These are phyloP conservation scores for Aldrovandia affinis DNA, from an alignment of 2,797 vertebrate species.

Conservation along the genomic window DNA sequence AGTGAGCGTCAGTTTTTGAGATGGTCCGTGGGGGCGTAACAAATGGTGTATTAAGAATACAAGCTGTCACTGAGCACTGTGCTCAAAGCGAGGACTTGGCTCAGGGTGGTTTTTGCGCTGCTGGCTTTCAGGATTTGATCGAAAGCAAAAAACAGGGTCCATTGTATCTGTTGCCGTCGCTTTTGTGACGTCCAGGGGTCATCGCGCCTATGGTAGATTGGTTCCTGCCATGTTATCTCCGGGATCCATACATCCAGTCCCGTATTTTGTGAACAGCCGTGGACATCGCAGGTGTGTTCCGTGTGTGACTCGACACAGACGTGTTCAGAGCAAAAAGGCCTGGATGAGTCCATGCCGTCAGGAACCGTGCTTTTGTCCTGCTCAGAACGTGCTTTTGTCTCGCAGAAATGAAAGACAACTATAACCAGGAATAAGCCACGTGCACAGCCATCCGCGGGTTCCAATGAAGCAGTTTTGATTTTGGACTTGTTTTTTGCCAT, in stretches of 20 bases:
- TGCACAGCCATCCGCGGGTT: slow-evolving; percentile 45
- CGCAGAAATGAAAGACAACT: slow-evolving; percentile 42
- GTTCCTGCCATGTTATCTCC: not conserved
- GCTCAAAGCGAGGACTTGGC: not conserved
- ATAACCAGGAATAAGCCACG: slow-evolving; percentile 36
- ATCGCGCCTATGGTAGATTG: not conserved
- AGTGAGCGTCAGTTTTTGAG: not conserved
- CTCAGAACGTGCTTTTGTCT: slow-evolving; percentile 13
- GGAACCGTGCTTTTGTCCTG: not conserved
- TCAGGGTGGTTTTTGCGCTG: not conserved
- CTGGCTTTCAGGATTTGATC: not conserved
- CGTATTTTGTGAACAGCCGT: not conserved
- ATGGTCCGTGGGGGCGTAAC: not conserved
- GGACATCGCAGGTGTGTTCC: not conserved
- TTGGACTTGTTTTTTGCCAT: not conserved
- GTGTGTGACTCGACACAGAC: too few relatives aligned
- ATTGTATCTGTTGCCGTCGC: not conserved
- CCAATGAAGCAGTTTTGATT: slow-evolving; percentile 29
- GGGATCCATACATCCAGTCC: not conserved
- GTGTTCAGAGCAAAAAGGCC: too few relatives aligned
- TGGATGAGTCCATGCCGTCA: not conserved
- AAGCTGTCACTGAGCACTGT: not conserved
- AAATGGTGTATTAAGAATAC: not conserved
- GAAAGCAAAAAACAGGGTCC: not conserved
- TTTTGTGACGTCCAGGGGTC: not conserved